Conservation (phyloP, 2,888 invertebrate genomes). For the Lasiommata megera region DNA sequence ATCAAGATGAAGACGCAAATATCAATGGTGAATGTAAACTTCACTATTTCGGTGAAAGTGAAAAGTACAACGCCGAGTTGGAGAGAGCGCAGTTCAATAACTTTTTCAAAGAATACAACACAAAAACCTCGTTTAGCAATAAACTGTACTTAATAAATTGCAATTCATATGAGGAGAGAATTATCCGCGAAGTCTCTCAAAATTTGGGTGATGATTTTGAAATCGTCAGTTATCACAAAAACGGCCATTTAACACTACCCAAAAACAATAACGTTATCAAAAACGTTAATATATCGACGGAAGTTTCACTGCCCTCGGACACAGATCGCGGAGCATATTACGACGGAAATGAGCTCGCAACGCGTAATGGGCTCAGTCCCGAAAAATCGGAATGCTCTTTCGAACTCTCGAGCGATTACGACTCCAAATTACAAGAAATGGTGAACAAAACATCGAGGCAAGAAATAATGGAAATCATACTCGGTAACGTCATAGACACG, state of each 20-base stretch:
- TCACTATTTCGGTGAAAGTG: conserved; percentile 61
- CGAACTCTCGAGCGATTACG: conserved; percentile 67
- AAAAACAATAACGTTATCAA: conserved; percentile 52
- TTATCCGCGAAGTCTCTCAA: conserved; percentile 56
- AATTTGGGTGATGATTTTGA: conserved; percentile 53
- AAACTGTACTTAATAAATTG: conserved; percentile 68
- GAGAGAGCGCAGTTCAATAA: conserved; percentile 53
- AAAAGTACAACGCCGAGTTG: conserved; percentile 60
- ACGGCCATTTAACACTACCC: conserved; percentile 57
- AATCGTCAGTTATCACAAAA: conserved; percentile 63
- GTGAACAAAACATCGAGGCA: conserved; percentile 68
- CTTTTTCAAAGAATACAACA: conserved; percentile 51
- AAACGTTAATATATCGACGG: conserved; percentile 53
- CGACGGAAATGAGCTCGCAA: conserved; percentile 17
- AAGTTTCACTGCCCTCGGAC: conserved; percentile 59
- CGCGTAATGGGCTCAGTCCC: conserved; percentile 55
- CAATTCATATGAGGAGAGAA: conserved; percentile 60
- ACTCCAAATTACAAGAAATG: conserved; percentile 70
- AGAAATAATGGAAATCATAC: conserved; percentile 76
- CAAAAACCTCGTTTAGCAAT: conserved; percentile 34
- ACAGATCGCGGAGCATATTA: conserved; percentile 32
- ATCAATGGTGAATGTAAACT: conserved; percentile 41
- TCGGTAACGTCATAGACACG: conserved; percentile 59
- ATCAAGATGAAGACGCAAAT: conserved; percentile 18
- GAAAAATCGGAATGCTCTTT: conserved; percentile 72